phyloP scores from a whole-genome alignment of 35 echinoderm and acorn worm genomes.

The Amphiura filiformis region DNA sequence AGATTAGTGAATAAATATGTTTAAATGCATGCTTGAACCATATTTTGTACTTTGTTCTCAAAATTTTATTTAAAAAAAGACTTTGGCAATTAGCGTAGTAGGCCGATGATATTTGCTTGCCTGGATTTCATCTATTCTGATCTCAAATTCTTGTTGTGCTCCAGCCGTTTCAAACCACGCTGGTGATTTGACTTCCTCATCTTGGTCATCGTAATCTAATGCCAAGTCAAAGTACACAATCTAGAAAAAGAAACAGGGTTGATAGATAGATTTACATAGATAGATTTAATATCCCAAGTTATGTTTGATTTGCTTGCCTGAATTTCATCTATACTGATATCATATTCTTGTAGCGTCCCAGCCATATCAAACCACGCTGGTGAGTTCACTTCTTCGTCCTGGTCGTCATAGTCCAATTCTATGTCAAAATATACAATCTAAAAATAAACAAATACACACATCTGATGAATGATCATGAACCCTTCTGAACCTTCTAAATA shows the following conservation, averaged over 20 bases:
- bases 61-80: no score
- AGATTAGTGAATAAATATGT: no score
- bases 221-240: constrained; percentile 87
- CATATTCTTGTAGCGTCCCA: constrained; percentile 14
- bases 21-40: no score
- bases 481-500: no score
- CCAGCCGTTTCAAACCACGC: constrained; percentile 45
- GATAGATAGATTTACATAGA: no score
- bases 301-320: no score
- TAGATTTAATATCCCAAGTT: no score
- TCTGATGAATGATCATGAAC: no score
- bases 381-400: constrained; percentile 37
- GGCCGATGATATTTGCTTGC: no score
- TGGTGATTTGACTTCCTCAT: constrained; percentile 32
- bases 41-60: no score
- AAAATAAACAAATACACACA: not conserved
- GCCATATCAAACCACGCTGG: constrained; percentile 49
- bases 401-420: constrained; percentile 68
- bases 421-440: constrained; percentile 94
- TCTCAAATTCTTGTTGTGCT: constrained; percentile 32
- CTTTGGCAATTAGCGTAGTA: no score
- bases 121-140: constrained; percentile 74
- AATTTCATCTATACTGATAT: constrained; percentile 70
- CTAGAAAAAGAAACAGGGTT: constrained; percentile 43
- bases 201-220: constrained; percentile 72